Percentiles rank a stretch among this genome's conserved stretches.
Conservation (phyloP, 2,113 vertebrate genomes). For the Scolopax mira region DNA sequence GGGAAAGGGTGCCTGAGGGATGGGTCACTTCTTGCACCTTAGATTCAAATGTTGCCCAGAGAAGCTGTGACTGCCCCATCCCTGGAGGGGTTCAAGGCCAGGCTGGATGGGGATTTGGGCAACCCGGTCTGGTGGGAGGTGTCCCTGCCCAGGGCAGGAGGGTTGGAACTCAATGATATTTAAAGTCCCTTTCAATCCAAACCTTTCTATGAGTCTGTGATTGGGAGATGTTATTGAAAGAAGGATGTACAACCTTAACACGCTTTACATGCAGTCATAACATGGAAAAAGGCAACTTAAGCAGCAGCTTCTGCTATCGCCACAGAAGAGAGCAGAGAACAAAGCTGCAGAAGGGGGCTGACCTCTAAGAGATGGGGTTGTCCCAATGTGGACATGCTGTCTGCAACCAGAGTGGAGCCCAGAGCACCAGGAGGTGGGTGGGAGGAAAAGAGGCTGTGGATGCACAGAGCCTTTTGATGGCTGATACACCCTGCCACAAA, state of each 20-base stretch:
- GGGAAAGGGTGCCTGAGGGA: accelerated
- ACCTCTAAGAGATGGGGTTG: accelerated
- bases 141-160: too few relatives aligned
- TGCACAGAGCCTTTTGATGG: not conserved
- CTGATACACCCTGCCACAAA: not conserved
- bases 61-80: too few relatives aligned
- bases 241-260: not conserved
- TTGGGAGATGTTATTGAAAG: not conserved
- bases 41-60: not conserved
- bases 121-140: too few relatives aligned
- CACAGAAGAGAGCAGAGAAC: not conserved
- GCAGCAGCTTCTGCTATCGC: not conserved
- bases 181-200: too few relatives aligned
- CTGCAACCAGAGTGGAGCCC: not conserved
- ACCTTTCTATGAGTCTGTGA: too few relatives aligned
- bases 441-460: not conserved
- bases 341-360: not conserved
- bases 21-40: not conserved
- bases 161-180: too few relatives aligned
- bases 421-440: accelerated
- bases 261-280: not conserved
- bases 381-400: not conserved
- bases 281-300: not conserved
- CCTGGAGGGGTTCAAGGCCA: too few relatives aligned
- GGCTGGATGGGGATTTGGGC: too few relatives aligned